These are phyloP conservation scores for Diachasma alloeum DNA, from an alignment of 1,140 invertebrate genomes.

Conservation along the genomic window DNA sequence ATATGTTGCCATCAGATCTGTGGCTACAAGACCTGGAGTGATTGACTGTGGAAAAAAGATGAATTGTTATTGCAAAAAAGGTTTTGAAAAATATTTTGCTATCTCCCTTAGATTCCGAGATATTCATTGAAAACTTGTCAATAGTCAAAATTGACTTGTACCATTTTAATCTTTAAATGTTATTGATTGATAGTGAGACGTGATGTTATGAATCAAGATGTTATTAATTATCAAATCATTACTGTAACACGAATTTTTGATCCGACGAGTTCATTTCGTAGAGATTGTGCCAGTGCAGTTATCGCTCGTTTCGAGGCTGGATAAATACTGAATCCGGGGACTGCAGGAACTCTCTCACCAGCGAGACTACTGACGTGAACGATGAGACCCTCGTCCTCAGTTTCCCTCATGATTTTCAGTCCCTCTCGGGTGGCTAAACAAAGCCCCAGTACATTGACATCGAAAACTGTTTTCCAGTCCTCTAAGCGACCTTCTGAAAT, in stretches of 20 bases:
- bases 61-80: background rate
- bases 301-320: conserved; percentile 70
- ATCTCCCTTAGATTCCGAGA: too few species aligned
- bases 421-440: conserved; percentile 67
- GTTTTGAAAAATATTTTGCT: too few species aligned
- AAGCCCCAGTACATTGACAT: conserved; percentile 69
- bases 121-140: too few species aligned
- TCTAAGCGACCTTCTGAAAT: conserved; percentile 49
- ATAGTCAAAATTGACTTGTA: too few species aligned
- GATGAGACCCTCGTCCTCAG: conserved; percentile 33
- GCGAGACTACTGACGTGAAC: conserved; percentile 58
- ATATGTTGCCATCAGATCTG: conserved; percentile 48
- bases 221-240: background rate
- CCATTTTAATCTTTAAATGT: too few species aligned
- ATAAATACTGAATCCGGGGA: conserved; percentile 66
- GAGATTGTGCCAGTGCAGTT: conserved; percentile 67
- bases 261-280: conserved; percentile 68
- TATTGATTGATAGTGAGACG: too few species aligned
- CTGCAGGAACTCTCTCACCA: conserved; percentile 62
- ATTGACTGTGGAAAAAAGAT: conserved; percentile 47
- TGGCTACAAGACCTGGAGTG: conserved; percentile 59
- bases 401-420: conserved; percentile 64
- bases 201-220: too few species aligned
- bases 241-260: conserved; percentile 54
- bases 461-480: conserved; percentile 50